Conservation (phyloP, 2,113 vertebrate genomes). For the Menidia beryllina region DNA sequence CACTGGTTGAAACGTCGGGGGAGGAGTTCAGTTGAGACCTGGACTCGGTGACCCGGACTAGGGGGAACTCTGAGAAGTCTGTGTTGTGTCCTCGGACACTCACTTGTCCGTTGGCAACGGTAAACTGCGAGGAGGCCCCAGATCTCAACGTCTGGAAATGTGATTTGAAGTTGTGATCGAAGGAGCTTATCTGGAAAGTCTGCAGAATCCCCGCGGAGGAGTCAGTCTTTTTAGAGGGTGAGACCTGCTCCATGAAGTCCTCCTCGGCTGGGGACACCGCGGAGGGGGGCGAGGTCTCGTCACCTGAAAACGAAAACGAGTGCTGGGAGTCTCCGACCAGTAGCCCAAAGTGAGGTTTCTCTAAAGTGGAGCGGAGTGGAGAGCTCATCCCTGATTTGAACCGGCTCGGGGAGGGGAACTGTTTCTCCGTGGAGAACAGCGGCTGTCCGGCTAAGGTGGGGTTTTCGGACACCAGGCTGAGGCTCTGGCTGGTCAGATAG, state of each 20-base stretch:
- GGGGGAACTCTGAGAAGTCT: slow-evolving; percentile 96
- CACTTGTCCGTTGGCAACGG: slow-evolving; percentile 95
- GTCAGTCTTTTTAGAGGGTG: slow-evolving; percentile 95
- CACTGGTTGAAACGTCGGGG: slow-evolving; percentile 93
- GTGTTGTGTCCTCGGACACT: slow-evolving; percentile 92
- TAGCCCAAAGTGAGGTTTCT: slow-evolving; percentile 97
- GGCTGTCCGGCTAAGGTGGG: slow-evolving; percentile 91
- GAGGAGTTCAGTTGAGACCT: slow-evolving; percentile 96
- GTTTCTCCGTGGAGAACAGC: slow-evolving; percentile 95
- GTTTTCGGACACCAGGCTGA: slow-evolving; percentile 95
- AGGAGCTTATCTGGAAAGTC: slow-evolving; percentile 95
- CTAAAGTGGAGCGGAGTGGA: slow-evolving; percentile 92
- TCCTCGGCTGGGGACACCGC: slow-evolving; percentile 94
- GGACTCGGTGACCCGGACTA: slow-evolving; percentile 94
- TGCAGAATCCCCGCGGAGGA: slow-evolving; percentile 91
- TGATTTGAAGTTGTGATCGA: slow-evolving; percentile 95
- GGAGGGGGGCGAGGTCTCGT: slow-evolving; percentile 92
- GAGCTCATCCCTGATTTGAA: slow-evolving; percentile 96
- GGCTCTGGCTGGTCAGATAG: slow-evolving; percentile 96
- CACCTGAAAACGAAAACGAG: slow-evolving; percentile 96
- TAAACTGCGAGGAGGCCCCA: slow-evolving; percentile 92
- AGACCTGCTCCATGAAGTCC: slow-evolving; percentile 97
- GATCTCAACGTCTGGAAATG: slow-evolving; percentile 92
- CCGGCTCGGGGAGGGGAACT: slow-evolving; percentile 91
- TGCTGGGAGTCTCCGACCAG: slow-evolving; percentile 96